Evolutionary conservation across 2,888 invertebrate species (phyloP).

Genomic region (Malthinus seriepunctatus): DNA sequence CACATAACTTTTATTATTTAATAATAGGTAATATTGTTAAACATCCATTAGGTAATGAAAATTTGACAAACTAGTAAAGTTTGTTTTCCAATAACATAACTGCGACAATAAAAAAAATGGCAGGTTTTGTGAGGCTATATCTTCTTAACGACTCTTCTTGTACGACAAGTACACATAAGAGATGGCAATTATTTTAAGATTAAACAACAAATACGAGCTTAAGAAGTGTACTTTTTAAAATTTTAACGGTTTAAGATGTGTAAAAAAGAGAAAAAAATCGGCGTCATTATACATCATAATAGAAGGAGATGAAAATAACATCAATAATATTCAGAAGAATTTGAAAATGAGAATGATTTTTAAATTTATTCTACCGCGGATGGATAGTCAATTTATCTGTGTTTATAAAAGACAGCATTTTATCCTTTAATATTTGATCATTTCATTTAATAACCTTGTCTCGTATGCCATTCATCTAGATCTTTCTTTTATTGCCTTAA

Average conservation of each 20-base stretch:
- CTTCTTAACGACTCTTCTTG: neutral
- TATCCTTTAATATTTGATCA: slow-evolving; percentile 28
- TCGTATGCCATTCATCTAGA: slow-evolving; percentile 28
- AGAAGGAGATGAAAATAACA: too few relatives aligned
- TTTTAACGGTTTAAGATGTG: too few relatives aligned
- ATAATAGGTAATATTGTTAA: too few relatives aligned
- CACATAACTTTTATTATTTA: too few relatives aligned
- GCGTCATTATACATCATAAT: too few relatives aligned
- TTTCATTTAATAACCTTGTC: slow-evolving; percentile 30
- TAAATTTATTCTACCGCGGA: slow-evolving; percentile 15
- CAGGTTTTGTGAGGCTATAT: too few relatives aligned
- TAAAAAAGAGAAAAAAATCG: too few relatives aligned
- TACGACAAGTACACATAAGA: slow-evolving; percentile 12
- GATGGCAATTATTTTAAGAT: slow-evolving; percentile 27
- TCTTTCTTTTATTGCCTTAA: slow-evolving; percentile 21
- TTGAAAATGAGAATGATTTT: slow-evolving; percentile 14
- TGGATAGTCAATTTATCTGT: slow-evolving; percentile 25
- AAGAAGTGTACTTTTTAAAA: neutral
- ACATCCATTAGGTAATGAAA: too few relatives aligned
- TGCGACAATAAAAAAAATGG: too few relatives aligned
- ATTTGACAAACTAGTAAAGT: too few relatives aligned
- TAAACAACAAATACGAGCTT: slow-evolving; percentile 7
- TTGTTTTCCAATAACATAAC: too few relatives aligned
- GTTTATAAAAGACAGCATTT: slow-evolving; percentile 23
- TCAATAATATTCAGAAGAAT: neutral